Conservation (phyloP, 2,113 vertebrate genomes). For the Cyprinus carpio region DNA sequence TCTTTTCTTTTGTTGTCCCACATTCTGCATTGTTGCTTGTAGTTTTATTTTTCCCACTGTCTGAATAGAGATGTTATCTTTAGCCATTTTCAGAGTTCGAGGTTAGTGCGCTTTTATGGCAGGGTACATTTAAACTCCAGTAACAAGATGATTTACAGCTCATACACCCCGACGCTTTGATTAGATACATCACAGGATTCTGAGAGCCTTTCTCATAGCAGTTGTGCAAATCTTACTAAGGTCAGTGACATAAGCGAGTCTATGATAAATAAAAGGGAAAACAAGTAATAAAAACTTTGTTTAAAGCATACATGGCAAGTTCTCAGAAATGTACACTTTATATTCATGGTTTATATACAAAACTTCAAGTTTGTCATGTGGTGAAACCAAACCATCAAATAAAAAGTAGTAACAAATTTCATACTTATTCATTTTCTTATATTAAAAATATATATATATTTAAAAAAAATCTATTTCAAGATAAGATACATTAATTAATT, state of each 20-base stretch:
- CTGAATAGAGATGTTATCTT: slow-evolving; percentile 12
- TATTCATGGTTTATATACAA: not conserved
- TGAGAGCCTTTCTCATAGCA: slow-evolving; percentile 54
- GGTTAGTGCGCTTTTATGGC: not conserved
- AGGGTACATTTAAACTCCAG: not conserved
- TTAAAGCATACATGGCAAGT: not conserved
- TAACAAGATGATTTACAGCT: slow-evolving; percentile 14
- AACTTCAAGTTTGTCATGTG: not conserved
- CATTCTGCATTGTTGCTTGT: too few relatives aligned
- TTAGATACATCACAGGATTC: slow-evolving; percentile 33
- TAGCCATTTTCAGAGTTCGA: not conserved
- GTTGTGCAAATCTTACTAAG: slow-evolving; percentile 28
- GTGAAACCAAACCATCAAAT: not conserved
- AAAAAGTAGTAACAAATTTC: too few relatives aligned
- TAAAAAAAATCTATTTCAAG: too few relatives aligned
- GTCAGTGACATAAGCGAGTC: not conserved
- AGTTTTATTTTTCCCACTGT: not conserved
- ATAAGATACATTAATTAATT: too few relatives aligned
- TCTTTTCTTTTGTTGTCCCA: not conserved
- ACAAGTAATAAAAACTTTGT: too few relatives aligned
- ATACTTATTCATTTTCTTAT: too few relatives aligned
- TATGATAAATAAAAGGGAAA: too few relatives aligned
- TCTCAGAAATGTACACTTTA: not conserved
- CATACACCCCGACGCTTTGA: slow-evolving; percentile 37
- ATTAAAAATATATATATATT: too few relatives aligned